Conservation (phyloP, 2,797 vertebrate genomes). For the Pitangus sulphuratus region DNA sequence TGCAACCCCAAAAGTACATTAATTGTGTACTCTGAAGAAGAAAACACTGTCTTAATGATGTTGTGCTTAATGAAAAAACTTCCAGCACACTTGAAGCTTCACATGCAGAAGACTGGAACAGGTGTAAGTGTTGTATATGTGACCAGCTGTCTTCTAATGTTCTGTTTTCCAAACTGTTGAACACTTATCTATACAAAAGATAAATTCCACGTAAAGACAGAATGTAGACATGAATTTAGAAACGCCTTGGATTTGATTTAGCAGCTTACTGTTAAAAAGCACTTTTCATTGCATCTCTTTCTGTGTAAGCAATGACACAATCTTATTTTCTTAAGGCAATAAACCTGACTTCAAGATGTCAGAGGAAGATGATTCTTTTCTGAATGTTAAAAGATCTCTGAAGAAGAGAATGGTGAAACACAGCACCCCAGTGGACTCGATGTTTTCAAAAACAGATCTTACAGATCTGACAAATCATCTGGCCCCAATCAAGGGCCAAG, state of each 20-base stretch:
- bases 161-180: neutral
- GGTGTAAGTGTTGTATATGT: neutral
- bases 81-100: neutral
- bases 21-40: neutral
- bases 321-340: neutral
- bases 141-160: neutral
- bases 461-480: neutral
- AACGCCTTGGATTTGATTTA: neutral
- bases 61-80: neutral
- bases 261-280: neutral
- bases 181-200: neutral
- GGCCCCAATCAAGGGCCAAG: neutral
- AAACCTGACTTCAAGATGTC: constrained; percentile 23
- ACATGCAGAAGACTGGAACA: neutral
- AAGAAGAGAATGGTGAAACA: constrained; percentile 10
- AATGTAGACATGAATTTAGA: neutral
- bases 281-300: neutral
- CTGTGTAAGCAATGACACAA: neutral
- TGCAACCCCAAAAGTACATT: neutral
- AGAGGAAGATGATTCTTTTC: constrained; percentile 39
- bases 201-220: neutral
- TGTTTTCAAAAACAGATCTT: neutral
- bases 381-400: constrained; percentile 39
- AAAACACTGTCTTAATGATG: neutral
- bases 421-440: constrained; percentile 43